Percentiles rank a stretch among this genome's conserved stretches.
phyloP scores from a whole-genome alignment of 2,113 vertebrate species.

The Orientallactaga bullata region DNA sequence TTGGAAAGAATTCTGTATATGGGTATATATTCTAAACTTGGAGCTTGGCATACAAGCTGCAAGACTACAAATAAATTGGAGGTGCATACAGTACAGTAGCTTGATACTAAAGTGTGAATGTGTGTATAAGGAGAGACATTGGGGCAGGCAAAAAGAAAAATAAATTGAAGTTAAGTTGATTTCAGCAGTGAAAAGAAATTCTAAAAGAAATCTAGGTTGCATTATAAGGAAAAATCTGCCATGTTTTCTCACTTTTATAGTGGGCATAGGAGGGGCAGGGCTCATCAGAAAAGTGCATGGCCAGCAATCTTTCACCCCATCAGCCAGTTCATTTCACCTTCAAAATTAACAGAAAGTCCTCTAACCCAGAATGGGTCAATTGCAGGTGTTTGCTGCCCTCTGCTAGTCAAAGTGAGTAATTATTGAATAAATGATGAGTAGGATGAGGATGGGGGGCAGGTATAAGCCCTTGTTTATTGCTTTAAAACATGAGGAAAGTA shows the following conservation, averaged over 20 bases:
- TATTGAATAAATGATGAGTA: neutral
- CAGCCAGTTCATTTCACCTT: neutral
- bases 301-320: neutral
- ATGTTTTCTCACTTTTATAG: neutral
- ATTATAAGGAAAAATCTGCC: neutral
- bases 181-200: neutral
- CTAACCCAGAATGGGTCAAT: neutral
- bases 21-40: neutral
- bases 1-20: neutral
- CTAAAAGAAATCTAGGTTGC: neutral
- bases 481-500: too few species aligned
- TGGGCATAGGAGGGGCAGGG: neutral
- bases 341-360: neutral
- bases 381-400: conserved; percentile 60
- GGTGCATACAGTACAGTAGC: neutral
- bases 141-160: neutral
- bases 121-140: neutral
- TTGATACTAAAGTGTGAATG: too few species aligned
- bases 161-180: neutral
- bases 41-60: neutral
- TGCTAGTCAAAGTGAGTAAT: conserved; percentile 50
- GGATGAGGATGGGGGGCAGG: too few species aligned
- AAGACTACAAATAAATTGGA: neutral
- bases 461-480: too few species aligned
- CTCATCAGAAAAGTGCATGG: neutral